Base-by-base conservation (phyloP, 2,888 invertebrate species). In the Taenaris catops region DNA sequence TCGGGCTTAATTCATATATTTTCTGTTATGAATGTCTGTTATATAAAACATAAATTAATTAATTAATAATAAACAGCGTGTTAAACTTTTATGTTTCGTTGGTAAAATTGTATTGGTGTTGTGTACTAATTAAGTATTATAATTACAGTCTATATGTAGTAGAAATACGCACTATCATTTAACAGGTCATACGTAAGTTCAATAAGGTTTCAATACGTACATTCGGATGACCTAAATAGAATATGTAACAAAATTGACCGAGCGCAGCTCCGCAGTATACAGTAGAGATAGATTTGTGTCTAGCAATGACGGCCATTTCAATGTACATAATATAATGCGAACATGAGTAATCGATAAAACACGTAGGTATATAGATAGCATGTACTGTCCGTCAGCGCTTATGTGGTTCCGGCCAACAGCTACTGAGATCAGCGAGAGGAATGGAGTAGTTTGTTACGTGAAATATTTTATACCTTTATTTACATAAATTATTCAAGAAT, bases 321-420 rank as follows among this genome's bases (percentile, higher is more conserved):
- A 44, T 53, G 58, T 51, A 58, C 55, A 62, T 37, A 23, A 50
- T 51, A 53, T 39, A 48, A 44, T 41, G 36, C 41, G 48, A 55
- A 51, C 60, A 55, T 51, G 56, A 52, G 63, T 51, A 67, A 69
- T 69, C 69, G 60, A 69, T 69, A 69, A 61, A 61, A 49, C 55
- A n/a, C 55, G 52, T 58, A 11, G n/a, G 8, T 23, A 65, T 46
- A 55, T 58, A 58, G 45, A 44, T 41, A 39, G 37, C 43, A 51
- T 48, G 50, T 57, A 53, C 41, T 28, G 25, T 24, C 35, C 39
- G 29, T 31, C 35, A 38, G 34, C 25, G 29, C 26, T 19, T 44
- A 27, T 20, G 23, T 34, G 18, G 25, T 12, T 6, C 23, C 24
- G 26, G 34, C 21, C 14, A 29, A 23, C 21, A 19, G 18, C 23